Evolutionary conservation across 2,888 invertebrate genomes (phyloP), one percentile per base, ranked within the genome.

Genomic region (Conomelus anceps): DNA sequence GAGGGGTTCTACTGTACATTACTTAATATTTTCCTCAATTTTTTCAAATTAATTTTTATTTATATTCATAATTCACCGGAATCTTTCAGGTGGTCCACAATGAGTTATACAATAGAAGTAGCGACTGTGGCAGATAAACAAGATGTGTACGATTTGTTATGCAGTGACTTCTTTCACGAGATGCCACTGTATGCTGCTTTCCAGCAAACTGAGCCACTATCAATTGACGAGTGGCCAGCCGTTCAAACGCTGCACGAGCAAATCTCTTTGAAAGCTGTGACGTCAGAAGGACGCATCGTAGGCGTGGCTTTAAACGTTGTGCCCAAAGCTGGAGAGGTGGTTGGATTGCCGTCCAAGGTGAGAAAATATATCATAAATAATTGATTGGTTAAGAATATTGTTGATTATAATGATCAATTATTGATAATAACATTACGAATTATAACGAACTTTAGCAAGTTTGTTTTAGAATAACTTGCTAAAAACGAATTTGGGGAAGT

Each of bases 141-240:
- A n/a, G 86, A 86, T 17, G 29, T 86, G 22, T 86, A 86, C 29
- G 29, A 86, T 23, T 26, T 86, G 22, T 23, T 86, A n/a, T 22
- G 24, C n/a, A 11, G 6, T 23, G 3, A 24, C 24, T 86, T 86
- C n/a, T 86, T 86, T 13, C 86, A 24, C 11, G 86, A 86, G 24
- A 86, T 86, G 86, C 86, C 86, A 17, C 11, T 86, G 13, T 86
- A 23, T 86, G 86, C 23, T 4, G 86, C 86, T 13, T 29, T 86
- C 22, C 22, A 86, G 24, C 24, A 26, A 9, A 86, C 23, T 22
- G 22, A 23, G 24, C 86, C 86, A 4, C n/a, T 29, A 22, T 22
- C 86, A 22, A 86, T 86, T 26, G 86, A 86, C 29, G 24, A 22
- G 24, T 86, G 86, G 86, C 86, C 86, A 23, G 86, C 86, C 11